Evolutionary conservation across 2,797 vertebrate genomes (phyloP), one percentile per base, ranked within the genome.

Genomic region (Gila robusta): DNA sequence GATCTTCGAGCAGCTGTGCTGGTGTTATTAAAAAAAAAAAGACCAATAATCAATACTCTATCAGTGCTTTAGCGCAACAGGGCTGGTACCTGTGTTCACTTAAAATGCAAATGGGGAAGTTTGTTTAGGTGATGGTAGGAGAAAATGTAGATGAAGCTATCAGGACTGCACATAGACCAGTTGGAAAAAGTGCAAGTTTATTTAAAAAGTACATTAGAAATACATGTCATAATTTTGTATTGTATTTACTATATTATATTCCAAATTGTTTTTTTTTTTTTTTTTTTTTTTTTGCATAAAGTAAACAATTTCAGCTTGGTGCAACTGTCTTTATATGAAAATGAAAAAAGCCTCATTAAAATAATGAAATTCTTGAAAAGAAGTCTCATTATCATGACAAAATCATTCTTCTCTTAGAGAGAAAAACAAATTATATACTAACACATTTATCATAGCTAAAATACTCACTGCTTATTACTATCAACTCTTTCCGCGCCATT

Each of bases 1-100:
- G 41, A 82, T 71, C 81, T 23, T 64, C 35, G 11, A 35, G 52
- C 52, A 85, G 54, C 66, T 49, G 70, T 56, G 80, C 66, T 59
- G 52, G 54, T 82, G 79, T 84, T 82, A 86, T 12, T 72, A 16
- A 28, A 14, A 28, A 0, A 87, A 87, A 88, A 80, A 62, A 79
- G 52, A 79, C 19, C 74, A n/a, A 39, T 49, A 59, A 88, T 87
- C 86, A 86, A 87, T 88, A 87, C 44, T 19, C 23, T 19, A 83
- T 86, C 87, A 79, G 35, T 62, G 39, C 66, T n/a, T 71, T 47
- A 70, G n/a, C 6, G 0, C 49, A 10, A 39, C 54, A 26, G 7
- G 32, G 16, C 32, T 54, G 41, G 41, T 37, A 76, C 73, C 66
- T 87, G 79, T 83, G 49, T 71, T 71, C 19, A 49, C 49, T 14